Evolutionary conservation across 2,797 vertebrate genomes (phyloP), one percentile per base, ranked within the genome.

Genomic region (Melanogrammus aeglefinus): DNA sequence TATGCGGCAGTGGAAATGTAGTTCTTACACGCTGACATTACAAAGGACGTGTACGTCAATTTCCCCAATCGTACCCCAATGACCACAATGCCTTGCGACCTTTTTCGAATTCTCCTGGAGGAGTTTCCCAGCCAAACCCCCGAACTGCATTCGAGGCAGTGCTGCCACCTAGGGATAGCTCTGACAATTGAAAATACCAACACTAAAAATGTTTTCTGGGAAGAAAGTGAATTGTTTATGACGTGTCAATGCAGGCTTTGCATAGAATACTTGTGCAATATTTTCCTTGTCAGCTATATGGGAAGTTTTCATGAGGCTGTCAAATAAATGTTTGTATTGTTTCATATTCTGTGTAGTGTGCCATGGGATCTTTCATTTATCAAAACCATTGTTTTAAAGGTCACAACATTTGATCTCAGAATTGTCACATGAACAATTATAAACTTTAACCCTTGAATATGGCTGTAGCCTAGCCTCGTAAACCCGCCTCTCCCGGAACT

Each of bases 1-100:
- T 8, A 4, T 31, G 1, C 16, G 39, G 10, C 35, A 18, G 77
- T 92, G 94, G 94, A 93, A 91, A 86, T 93, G 94, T 90, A 95
- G 94, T 95, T 91, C 82, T 24, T 31, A 0, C 1, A 1, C 1
- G 0, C 33, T 0, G 18, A 27, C 24, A 1, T 2, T 2, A 0
- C 4, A 0, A 4, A 0, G 4, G 9, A 31, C 12, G 0, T 6
- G n/a, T 4, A 4, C 8, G 7, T 18, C 4, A 27, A 12, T 36
- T 2, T 6, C 1, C 12, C 8, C 0, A 1, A 0, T 0, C 76
- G 33, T 18, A 93, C 91, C 76, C 79, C 89, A 91, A 82, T 16
- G 88, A 85, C 93, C 93, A 90, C 29, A 75, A 85, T 90, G 87
- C 93, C 82, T 77, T 86, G 86, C 83, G 81, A 1, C 10, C 21